Percentiles rank a stretch among this genome's conserved stretches.
phyloP scores from a whole-genome alignment of 2,888 invertebrate species.

The Linyphia triangularis region DNA sequence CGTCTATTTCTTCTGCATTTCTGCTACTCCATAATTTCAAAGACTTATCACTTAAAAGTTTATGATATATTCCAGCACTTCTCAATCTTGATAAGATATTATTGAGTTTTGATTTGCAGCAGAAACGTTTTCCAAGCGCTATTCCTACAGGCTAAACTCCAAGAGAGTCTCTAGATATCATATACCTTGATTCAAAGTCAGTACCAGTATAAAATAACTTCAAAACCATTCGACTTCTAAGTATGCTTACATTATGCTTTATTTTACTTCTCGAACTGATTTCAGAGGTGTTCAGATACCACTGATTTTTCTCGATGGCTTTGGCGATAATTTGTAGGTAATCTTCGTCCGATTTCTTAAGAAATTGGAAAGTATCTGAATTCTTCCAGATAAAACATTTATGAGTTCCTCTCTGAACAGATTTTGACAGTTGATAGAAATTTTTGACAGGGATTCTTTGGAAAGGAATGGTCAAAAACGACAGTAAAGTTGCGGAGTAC shows the following conservation, averaged over 20 bases:
- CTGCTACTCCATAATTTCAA: background rate
- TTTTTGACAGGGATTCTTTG: background rate
- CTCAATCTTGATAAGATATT: background rate
- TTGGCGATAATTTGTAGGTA: background rate
- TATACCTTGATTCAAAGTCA: background rate
- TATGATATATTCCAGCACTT: background rate
- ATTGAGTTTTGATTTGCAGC: background rate
- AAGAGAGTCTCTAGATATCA: background rate
- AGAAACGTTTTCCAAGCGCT: background rate
- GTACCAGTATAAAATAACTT: background rate
- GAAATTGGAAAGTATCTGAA: background rate
- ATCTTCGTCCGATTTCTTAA: background rate
- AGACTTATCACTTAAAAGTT: background rate
- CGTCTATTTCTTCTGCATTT: background rate
- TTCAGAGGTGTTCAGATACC: background rate
- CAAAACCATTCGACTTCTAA: background rate
- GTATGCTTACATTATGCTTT: background rate
- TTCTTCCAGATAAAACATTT: background rate
- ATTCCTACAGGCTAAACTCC: background rate
- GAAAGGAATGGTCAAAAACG: background rate
- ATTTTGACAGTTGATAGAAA: background rate
- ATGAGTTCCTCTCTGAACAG: background rate
- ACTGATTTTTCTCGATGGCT: background rate
- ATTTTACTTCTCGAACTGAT: background rate
- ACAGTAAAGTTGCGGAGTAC: background rate